Evolutionary conservation across 2,113 vertebrate species (phyloP), one percentile per base, ranked within the genome.

Genomic region (Lepus europaeus): DNA sequence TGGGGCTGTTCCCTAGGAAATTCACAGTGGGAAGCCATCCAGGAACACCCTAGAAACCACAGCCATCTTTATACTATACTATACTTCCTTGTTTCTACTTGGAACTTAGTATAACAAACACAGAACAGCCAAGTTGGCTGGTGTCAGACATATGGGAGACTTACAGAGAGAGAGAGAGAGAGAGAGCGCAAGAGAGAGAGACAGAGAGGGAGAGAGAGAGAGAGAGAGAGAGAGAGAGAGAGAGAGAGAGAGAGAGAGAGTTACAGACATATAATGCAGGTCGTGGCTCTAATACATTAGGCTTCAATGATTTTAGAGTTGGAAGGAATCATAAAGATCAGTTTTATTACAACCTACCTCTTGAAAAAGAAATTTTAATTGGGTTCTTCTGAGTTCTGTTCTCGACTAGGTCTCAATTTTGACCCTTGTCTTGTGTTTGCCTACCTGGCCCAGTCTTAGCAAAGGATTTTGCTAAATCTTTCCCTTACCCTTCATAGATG

Each of bases 1-100:
- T 82, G 51, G 64, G 78, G 39, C 56, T 89, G 20, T 91, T 96
- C 74, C 79, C 64, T 82, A 91, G 82, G 79, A 93, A 95, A 93
- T 89, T 88, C 74, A 93, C 16, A 93, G 49, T 66, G 78, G 36
- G 23, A 91, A 92, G 23, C 53, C 76, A 83, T 82, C 87, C 79
- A 93, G 78, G 69, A 93, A 78, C 4, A 81, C 23, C 36, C 80
- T 74, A 69, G 83, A 91, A 94, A 86, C 49, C 69, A 90, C 9
- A 91, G 16, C 29, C 33, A 89, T 93, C 77, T 87, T 91, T 94
- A 51, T 78, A 20, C 33, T 94, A 51, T 78, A 20, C 33, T 93
- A 86, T 89, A 17, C 14, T 89, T 96, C 36, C 56, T 94, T 56
- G 25, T 79, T 96, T 95, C 61, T 90, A 69, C 63, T 88, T 85